Evolutionary conservation across 2,113 vertebrate species (phyloP).

Genomic region (Lipophrys pholis): DNA sequence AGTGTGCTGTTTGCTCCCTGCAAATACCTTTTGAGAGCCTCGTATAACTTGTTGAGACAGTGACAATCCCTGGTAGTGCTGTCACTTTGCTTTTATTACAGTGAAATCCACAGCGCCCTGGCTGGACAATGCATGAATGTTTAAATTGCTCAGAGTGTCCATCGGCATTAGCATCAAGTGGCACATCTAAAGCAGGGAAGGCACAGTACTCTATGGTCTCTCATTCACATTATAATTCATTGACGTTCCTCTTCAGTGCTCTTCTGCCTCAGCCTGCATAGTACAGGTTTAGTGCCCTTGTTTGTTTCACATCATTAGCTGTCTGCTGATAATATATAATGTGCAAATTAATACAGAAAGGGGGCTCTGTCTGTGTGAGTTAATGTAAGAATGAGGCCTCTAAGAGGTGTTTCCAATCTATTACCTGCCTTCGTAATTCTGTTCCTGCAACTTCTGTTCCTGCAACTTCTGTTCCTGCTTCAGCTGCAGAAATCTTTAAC

Average conservation of each 20-base stretch:
- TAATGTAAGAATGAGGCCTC: conserved; percentile 3
- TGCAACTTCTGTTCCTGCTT: conserved; percentile 17
- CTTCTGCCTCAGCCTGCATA: conserved; percentile 43
- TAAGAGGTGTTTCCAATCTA: conserved; percentile 14
- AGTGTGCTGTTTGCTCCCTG: conserved; percentile 7
- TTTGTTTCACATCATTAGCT: conserved; percentile 55
- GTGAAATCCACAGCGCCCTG: conserved; percentile 78
- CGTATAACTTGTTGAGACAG: conserved; percentile 62
- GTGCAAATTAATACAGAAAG: conserved; percentile 48
- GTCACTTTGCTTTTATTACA: conserved; percentile 88
- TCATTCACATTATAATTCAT: conserved; percentile 78
- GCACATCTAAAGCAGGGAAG: conserved; percentile 81
- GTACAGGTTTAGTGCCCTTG: conserved; percentile 41
- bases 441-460: not conserved
- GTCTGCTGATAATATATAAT: conserved; percentile 30
- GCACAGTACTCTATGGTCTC: conserved; percentile 73
- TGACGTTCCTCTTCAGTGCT: conserved; percentile 73
- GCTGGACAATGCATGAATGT: conserved; percentile 89
- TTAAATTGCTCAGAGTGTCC: conserved; percentile 89
- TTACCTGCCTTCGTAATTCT: conserved; percentile 1
- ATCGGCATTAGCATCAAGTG: conserved; percentile 87
- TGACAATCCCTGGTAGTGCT: conserved; percentile 77
- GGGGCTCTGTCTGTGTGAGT: conserved; percentile 11
- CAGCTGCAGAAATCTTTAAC: conserved; percentile 27
- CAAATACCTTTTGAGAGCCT: conserved; percentile 45